phyloP scores from a whole-genome alignment of 2,797 vertebrate species.

The Odontamblyopus lacepedii region DNA sequence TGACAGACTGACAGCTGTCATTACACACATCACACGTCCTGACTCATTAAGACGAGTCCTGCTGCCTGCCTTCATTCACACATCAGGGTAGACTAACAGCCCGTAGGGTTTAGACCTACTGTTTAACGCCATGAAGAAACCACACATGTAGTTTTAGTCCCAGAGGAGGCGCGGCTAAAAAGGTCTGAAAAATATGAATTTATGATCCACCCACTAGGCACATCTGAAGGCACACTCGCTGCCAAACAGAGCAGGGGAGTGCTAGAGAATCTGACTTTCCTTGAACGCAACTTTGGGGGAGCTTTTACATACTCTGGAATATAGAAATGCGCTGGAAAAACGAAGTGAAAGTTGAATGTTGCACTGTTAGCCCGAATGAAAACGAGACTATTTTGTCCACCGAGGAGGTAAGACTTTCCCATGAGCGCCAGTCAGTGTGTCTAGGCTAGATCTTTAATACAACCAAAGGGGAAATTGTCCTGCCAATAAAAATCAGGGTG shows the following conservation, averaged over 20 bases:
- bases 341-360: constrained; percentile 82
- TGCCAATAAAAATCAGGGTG: constrained; percentile 49
- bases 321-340: constrained; percentile 90
- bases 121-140: neutral
- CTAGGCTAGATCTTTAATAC: constrained; percentile 7
- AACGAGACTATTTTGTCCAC: constrained; percentile 70
- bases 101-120: neutral
- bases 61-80: neutral
- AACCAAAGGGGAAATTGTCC: constrained; percentile 31
- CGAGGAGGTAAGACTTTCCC: constrained; percentile 81
- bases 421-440: neutral
- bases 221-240: constrained; percentile 50
- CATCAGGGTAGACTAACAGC: neutral
- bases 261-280: constrained; percentile 21
- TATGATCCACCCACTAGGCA: constrained; percentile 84
- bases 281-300: constrained; percentile 9
- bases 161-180: constrained; percentile 80
- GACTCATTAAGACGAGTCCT: neutral
- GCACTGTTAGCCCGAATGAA: constrained; percentile 75
- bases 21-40: constrained; percentile 10
- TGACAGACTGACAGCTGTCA: constrained; percentile 9
- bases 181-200: constrained; percentile 49
- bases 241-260: constrained; percentile 23
- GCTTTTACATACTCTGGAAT: constrained; percentile 36
- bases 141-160: constrained; percentile 17